A percentile compares a stretch with the other conserved stretches of the same genome.
phyloP scores from a whole-genome alignment of 2,797 vertebrate species.

The Peromyscus aztecus region DNA sequence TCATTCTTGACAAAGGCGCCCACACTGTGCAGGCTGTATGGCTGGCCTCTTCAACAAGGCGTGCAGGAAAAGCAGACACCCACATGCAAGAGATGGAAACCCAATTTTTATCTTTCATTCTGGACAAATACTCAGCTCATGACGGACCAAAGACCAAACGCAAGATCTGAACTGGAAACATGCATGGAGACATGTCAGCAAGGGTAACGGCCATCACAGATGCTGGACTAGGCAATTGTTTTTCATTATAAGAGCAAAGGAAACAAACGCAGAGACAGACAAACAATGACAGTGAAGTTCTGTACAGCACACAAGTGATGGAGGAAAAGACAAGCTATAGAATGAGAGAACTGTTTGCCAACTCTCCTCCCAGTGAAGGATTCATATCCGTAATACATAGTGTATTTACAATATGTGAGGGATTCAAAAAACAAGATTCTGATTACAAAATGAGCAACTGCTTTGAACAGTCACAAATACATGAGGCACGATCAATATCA shows the following conservation, averaged over 20 bases:
- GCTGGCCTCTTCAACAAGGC: neutral
- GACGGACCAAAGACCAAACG: neutral
- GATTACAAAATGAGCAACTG: neutral
- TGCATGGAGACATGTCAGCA: neutral
- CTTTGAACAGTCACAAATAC: neutral
- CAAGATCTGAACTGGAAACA: neutral
- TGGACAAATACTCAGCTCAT: neutral
- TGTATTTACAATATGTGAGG: neutral
- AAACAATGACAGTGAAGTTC: neutral
- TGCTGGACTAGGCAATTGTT: too few species aligned
- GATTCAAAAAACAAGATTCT: neutral
- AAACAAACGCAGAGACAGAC: neutral
- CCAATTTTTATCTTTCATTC: neutral
- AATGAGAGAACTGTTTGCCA: neutral
- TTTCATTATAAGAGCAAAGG: neutral
- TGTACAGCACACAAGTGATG: neutral
- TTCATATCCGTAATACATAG: neutral
- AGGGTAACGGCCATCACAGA: neutral
- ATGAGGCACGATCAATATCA: neutral
- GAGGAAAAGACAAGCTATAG: neutral
- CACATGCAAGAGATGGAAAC: neutral
- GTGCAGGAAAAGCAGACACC: neutral
- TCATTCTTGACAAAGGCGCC: neutral
- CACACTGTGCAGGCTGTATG: neutral
- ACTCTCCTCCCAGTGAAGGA: neutral